Evolutionary conservation across 2,113 vertebrate genomes (phyloP), one percentile per base, ranked within the genome.

Genomic region (Phylloscopus whistleri): DNA sequence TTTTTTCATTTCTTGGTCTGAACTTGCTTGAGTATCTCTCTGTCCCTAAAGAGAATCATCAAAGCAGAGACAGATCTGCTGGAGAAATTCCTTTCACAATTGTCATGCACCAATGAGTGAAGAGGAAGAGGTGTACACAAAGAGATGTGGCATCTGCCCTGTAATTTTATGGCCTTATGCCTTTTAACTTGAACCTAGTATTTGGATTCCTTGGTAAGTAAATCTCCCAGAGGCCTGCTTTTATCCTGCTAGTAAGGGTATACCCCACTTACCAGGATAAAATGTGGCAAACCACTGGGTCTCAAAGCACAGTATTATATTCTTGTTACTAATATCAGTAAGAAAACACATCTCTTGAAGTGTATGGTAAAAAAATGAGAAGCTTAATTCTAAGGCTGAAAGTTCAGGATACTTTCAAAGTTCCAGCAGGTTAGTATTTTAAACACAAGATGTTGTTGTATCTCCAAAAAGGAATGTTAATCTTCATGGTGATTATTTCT

Each of bases 161-260:
- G 62, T 87, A 90, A 63, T 72, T 70, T 87, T 92, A 68, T 78
- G 78, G 62, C 74, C 39, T 82, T 89, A 76, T 68, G 70, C 74
- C 58, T 91, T 89, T 44, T 89, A 83, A 58, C 13, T 69, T 91
- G 83, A 95, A 76, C 46, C 12, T 78, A 87, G 58, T 87, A n/a
- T 85, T 76, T 79, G 93, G 77, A 94, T 64, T 48, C 73, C 73
- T 84, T 58, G 94, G 95, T 97, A 96, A 97, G 91, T 96, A 95
- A 78, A 82, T 73, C 22, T 95, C 51, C 13, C 2, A 18, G 37
- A 74, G n/a, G 28, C 60, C 64, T 78, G 59, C 10, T 80, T 79
- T 88, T 88, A 83, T 86, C 86, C 59, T 59, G 35, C 28, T 73
- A 8, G 28, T 67, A 58, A 89, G 72, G 16, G 0, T 44, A 16